Percentiles rank a stretch among this genome's conserved stretches.
These are phyloP conservation scores for Brachymystax lenok DNA, from an alignment of 2,797 vertebrate genomes.

Conservation along the genomic window DNA sequence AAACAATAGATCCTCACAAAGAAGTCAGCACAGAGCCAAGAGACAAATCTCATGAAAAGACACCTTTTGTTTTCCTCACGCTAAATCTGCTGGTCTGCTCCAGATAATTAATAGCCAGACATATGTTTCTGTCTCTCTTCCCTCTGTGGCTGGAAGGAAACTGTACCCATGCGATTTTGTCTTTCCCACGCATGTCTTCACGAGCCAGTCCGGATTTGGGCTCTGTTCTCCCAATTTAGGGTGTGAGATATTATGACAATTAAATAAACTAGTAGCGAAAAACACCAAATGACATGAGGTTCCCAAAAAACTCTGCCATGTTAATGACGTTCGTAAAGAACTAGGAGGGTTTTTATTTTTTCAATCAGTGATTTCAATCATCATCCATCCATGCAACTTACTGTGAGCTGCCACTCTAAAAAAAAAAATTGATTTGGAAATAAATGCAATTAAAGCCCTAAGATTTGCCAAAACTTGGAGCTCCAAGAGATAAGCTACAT, in stretches of 20 bases:
- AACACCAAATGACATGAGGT: not conserved
- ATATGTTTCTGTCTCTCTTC: slow-evolving; percentile 37
- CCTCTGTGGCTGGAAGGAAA: slow-evolving; percentile 46
- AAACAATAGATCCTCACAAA: slow-evolving; percentile 61
- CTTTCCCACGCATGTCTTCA: slow-evolving; percentile 59
- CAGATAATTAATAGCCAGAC: slow-evolving; percentile 66
- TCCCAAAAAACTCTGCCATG: slow-evolving; percentile 15
- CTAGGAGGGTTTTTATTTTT: slow-evolving; percentile 27
- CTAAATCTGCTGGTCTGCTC: slow-evolving; percentile 51
- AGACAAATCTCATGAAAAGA: slow-evolving; percentile 61
- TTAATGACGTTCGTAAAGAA: slow-evolving; percentile 22
- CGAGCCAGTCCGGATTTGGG: slow-evolving; percentile 23
- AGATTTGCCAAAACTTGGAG: not conserved
- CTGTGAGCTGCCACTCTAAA: slow-evolving; percentile 11
- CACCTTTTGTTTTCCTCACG: slow-evolving; percentile 59
- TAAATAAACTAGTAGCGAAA: slow-evolving; percentile 24
- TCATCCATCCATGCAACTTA: slow-evolving; percentile 14
- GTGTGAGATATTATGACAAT: slow-evolving; percentile 35
- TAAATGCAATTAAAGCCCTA: not conserved
- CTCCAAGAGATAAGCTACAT: not conserved
- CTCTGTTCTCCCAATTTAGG: slow-evolving; percentile 24
- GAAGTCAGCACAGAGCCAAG: slow-evolving; percentile 57
- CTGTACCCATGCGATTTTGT: slow-evolving; percentile 53
- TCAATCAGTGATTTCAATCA: slow-evolving; percentile 27
- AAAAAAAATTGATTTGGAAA: slow-evolving; percentile 24